Base-by-base conservation (phyloP, 2,797 vertebrate species). In the Diplodus puntazzo region DNA sequence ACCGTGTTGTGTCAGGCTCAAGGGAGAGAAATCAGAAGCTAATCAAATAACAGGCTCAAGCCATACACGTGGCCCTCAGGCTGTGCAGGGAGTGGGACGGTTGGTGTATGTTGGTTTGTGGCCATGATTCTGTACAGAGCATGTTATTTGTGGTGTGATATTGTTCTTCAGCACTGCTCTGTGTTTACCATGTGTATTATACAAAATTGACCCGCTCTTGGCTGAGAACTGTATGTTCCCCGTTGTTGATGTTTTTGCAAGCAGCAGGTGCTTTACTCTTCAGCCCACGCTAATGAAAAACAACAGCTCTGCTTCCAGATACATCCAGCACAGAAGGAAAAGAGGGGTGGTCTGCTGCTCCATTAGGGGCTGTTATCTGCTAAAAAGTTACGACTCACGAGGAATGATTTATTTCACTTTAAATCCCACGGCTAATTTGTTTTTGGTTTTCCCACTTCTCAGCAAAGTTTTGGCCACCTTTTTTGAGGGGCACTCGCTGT, bases 231-330 rank as follows among this genome's bases (percentile, higher is more conserved):
- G 49, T 68, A 81, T 5, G 53, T 84, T 89, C 70, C 65, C 54
- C 72, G 52, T 61, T 39, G 77, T 58, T 46, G 59, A 49, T 88
- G 63, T 78, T 88, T 86, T 83, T 85, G 77, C 75, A 76, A 81
- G 67, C 74, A 83, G 68, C 91, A 86, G 84, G 90, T 93, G 87
- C 85, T 88, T 86, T 86, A 73, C 86, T 83, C 84, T 75, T 88
- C 62, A 81, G 77, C n/a, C 58, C 20, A n/a, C 83, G 54, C 43
- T 53, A 68, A 81, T 80, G 80, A 87, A 88, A 92, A 90, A 92
- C 82, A 90, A 77, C 46, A 80, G 3, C 49, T 18, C 65, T 39
- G 68, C 83, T 89, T 85, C 73, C 69, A 82, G 69, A 84, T 48
- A 73, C 60, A 71, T 64, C 30, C 39, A 81, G 62, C 25, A 70